Conservation (phyloP, 2,113 vertebrate species). For the Archocentrus centrarchus region DNA sequence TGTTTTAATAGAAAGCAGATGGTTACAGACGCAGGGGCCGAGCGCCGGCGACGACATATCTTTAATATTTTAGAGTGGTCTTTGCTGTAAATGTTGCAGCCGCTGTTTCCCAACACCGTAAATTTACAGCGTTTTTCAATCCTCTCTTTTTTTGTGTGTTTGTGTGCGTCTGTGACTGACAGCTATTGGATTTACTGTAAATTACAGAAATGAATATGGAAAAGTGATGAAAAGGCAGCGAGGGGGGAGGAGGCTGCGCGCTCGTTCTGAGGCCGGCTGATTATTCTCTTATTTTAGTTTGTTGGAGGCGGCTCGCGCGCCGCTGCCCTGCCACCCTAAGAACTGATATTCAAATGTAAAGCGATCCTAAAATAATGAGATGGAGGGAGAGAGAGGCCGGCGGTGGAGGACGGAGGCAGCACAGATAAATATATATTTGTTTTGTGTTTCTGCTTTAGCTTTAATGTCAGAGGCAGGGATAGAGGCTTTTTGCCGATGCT, state of each 20-base stretch:
- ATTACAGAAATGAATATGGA: conserved; percentile 84
- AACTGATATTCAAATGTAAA: conserved; percentile 79
- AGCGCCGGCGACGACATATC: conserved; percentile 77
- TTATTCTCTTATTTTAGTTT: conserved; percentile 75
- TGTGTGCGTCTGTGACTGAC: conserved; percentile 78
- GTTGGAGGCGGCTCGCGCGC: conserved; percentile 59
- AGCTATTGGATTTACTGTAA: conserved; percentile 86
- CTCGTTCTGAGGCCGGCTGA: conserved; percentile 64
- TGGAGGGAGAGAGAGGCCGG: conserved; percentile 34
- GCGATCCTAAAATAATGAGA: conserved; percentile 74
- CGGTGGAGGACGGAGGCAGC: conserved; percentile 32
- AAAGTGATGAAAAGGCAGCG: conserved; percentile 74
- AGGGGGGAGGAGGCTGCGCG: conserved; percentile 19
- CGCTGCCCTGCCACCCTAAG: conserved; percentile 51
- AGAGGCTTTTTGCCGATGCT: conserved; percentile 61
- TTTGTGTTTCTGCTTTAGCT: conserved; percentile 78
- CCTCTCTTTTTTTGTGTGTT: conserved; percentile 42
- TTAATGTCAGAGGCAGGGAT: conserved; percentile 80
- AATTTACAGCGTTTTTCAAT: conserved; percentile 66
- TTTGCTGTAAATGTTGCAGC: conserved; percentile 83
- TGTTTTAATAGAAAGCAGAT: conserved; percentile 85
- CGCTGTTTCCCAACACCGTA: conserved; percentile 81
- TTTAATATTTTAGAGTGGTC: conserved; percentile 89
- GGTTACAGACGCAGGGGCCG: conserved; percentile 79
- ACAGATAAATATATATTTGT: conserved; percentile 73